Evolutionary conservation across 2,113 vertebrate genomes (phyloP).

Genomic region (Alectura lathami): DNA sequence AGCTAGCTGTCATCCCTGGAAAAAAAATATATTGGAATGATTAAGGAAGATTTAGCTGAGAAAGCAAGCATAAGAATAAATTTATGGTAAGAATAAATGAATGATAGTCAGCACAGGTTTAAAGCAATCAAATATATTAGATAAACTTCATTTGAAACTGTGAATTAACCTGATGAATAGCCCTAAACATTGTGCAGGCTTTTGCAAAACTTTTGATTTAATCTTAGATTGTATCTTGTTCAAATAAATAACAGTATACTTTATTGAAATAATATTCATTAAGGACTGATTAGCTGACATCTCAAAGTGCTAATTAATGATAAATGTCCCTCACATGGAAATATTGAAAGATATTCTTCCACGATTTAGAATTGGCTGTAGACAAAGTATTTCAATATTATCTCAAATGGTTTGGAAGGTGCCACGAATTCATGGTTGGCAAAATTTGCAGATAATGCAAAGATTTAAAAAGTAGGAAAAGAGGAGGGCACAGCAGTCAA

Average conservation of each 20-base stretch:
- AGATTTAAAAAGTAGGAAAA: neutral
- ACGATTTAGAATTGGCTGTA: neutral
- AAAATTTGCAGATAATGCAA: neutral
- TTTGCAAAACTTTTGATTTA: neutral
- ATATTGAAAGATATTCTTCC: neutral
- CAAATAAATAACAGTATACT: neutral
- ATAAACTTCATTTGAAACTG: neutral
- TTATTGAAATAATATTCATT: neutral
- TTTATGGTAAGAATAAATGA: neutral
- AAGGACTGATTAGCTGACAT: neutral
- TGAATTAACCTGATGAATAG: neutral
- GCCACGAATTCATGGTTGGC: neutral
- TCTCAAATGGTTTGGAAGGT: neutral
- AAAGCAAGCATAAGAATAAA: neutral
- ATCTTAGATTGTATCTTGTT: neutral
- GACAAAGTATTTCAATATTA: neutral
- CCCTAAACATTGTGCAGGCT: neutral
- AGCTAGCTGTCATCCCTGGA: neutral
- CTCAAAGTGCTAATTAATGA: neutral
- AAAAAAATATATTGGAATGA: neutral
- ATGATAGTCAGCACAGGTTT: neutral
- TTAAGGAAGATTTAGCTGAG: neutral
- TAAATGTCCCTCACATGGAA: neutral
- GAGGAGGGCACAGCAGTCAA: neutral
- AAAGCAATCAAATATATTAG: neutral